Evolutionary conservation across 2,797 vertebrate genomes (phyloP).

Genomic region (Halcyon badia): DNA sequence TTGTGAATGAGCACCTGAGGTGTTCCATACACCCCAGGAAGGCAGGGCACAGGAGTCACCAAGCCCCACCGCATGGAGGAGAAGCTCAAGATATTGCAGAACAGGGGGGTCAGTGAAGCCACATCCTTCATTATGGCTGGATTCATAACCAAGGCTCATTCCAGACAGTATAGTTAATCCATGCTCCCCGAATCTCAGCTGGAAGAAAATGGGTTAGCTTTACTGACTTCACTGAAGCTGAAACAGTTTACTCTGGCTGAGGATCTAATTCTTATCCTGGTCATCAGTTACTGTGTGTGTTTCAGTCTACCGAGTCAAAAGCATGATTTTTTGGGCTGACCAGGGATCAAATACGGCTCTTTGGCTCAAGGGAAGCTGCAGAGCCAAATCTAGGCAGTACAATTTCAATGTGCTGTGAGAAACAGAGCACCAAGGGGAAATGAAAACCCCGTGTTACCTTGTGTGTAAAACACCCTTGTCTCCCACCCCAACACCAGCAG

Average conservation of each 20-base stretch:
- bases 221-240: slow-evolving; percentile 15
- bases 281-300: not conserved
- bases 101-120: not conserved
- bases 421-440: not conserved
- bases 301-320: not conserved
- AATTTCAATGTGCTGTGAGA: not conserved
- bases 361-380: not conserved
- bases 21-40: not conserved
- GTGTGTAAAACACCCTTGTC: not conserved
- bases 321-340: not conserved
- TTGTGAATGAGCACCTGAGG: not conserved
- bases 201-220: slow-evolving; percentile 61
- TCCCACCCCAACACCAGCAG: not conserved
- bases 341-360: not conserved
- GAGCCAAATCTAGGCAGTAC: accelerated
- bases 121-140: not conserved
- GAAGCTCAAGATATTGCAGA: not conserved
- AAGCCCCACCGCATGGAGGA: accelerated
- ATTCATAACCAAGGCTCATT: slow-evolving; percentile 44
- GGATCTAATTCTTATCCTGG: not conserved
- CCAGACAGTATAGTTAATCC: slow-evolving; percentile 30
- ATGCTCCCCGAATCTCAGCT: slow-evolving; percentile 18
- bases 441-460: not conserved
- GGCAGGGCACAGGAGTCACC: not conserved
- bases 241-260: slow-evolving; percentile 1